Conservation (phyloP, 2,113 vertebrate species). For the Dolichotis patagonum region DNA sequence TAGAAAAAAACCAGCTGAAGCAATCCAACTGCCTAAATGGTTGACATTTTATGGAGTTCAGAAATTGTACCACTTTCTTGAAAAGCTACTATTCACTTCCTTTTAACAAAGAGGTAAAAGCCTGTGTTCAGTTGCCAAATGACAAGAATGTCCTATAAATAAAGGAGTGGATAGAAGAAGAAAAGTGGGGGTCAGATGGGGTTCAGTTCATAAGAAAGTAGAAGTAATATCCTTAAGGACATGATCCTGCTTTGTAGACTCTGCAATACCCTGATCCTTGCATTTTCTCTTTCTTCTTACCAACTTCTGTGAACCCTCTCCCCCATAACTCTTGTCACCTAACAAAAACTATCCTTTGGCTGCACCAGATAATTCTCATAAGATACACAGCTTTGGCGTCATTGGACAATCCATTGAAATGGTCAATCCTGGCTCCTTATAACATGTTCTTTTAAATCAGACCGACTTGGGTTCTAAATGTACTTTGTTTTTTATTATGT, state of each 20-base stretch:
- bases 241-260: background rate
- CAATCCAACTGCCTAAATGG: background rate
- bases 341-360: background rate
- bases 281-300: accelerated
- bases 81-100: background rate
- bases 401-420: background rate
- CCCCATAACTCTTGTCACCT: background rate
- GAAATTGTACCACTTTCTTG: background rate
- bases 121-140: background rate
- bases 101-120: background rate
- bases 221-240: background rate
- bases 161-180: background rate
- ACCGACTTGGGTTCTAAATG: background rate
- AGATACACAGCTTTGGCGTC: background rate
- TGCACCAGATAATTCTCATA: background rate
- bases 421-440: background rate
- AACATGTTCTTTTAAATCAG: background rate
- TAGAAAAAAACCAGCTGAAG: background rate
- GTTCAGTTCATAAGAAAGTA: background rate
- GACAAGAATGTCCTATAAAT: background rate
- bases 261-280: background rate
- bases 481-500: background rate
- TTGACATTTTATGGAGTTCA: background rate
- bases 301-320: background rate
- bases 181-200: background rate